Evolutionary conservation across 1,140 invertebrate species (phyloP).

Genomic region (Mizuhopecten yessoensis): DNA sequence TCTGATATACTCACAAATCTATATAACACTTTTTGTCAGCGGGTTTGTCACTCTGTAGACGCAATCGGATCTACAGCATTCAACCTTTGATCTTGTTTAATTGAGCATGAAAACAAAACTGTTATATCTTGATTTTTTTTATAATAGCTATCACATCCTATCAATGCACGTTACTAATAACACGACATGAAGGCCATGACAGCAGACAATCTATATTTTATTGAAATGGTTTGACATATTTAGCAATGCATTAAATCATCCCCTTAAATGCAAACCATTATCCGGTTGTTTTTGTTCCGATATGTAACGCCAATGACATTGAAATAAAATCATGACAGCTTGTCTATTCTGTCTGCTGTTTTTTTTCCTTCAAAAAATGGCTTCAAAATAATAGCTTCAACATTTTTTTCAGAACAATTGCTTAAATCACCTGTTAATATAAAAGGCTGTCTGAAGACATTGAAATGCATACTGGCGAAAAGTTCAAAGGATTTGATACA

Average conservation of each 20-base stretch:
- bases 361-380: neutral
- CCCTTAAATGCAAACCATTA: neutral
- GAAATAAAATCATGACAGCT: neutral
- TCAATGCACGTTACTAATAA: neutral
- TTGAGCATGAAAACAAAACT: slow-evolving; percentile 4
- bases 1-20: neutral
- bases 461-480: slow-evolving; percentile 1
- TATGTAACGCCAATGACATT: neutral
- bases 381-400: neutral
- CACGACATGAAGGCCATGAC: neutral
- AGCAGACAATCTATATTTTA: neutral
- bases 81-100: slow-evolving; percentile 17
- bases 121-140: slow-evolving; percentile 9
- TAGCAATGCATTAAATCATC: neutral
- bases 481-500: slow-evolving; percentile 21
- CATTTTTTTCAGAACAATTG: neutral
- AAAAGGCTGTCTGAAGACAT: neutral
- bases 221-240: neutral
- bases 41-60: neutral
- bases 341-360: neutral
- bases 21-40: too few relatives aligned
- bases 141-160: neutral
- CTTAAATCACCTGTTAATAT: slow-evolving; percentile 29
- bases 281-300: neutral
- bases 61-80: neutral